Base-by-base conservation (phyloP, 1,140 invertebrate genomes). In the Mizuhopecten yessoensis region DNA sequence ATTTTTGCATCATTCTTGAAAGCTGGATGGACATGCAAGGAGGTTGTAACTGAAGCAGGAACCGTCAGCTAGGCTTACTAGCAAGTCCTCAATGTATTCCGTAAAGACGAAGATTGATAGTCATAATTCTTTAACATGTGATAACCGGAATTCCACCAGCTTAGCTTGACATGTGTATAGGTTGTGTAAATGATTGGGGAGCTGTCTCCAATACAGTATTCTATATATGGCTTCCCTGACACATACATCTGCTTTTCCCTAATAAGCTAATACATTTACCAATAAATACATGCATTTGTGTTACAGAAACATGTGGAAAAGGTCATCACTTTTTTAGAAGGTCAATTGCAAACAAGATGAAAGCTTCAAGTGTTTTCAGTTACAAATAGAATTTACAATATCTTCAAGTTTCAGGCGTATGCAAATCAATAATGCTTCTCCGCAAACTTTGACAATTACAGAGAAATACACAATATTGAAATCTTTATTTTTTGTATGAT, bases 41-140 rank as follows among this genome's bases (percentile, higher is more conserved):
- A 75, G 23, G n/a, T 13, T 75, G 57, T 75, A n/a, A 75, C 57
- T 75, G 23, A 0, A 75, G 57, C 57, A 75, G 15, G 20, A 75
- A 75, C 57, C n/a, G 57, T 5, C n/a, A 17, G 17, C 57, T 75
- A 29, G 57, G 57, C 57, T 75, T 75, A 75, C 57, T n/a, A 75
- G 57, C 57, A 23, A 75, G 29, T 75, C 57, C n/a, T n/a, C 9
- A 45, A 1, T 45, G 1, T 13, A 45, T 0, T 29, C 23, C 29
- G 29, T 75, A 75, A 75, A 75, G 57, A 75, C n/a, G 20, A 75
- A 75, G 57, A n/a, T n/a, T 75, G 23, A 75, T n/a, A 75, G 57
- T 29, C 23, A 75, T 75, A 75, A 75, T 75, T 75, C 57, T n/a
- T 29, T 75, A 29, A 75, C 57, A 75, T 75, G 57, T 75, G 57